phyloP scores from a whole-genome alignment of 2,888 invertebrate species.

The Priocnemis perturbator region DNA sequence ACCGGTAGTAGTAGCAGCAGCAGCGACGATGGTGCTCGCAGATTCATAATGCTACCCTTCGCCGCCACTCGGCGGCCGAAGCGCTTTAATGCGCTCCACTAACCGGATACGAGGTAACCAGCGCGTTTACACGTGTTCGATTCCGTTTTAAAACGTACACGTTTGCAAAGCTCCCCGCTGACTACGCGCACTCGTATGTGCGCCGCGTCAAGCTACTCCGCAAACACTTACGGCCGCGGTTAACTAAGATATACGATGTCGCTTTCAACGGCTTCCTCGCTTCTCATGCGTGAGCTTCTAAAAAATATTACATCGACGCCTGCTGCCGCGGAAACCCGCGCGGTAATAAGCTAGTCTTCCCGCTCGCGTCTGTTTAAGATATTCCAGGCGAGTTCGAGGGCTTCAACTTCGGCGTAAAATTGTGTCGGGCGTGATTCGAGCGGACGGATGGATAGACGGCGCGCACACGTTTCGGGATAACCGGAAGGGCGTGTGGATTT shows the following conservation, averaged over 20 bases:
- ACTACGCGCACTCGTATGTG: background rate
- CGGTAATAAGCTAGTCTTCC: no score
- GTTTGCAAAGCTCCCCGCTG: background rate
- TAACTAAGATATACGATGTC: conserved; percentile 31
- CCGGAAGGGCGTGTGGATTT: no score
- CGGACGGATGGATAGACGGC: no score
- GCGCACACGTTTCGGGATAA: no score
- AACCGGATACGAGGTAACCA: conserved; percentile 45
- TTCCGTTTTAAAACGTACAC: conserved; percentile 41
- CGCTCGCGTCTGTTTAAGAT: no score
- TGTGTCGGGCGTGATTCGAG: no score
- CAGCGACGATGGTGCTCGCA: conserved; percentile 29
- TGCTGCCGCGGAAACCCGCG: background rate
- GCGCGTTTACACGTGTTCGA: conserved; percentile 49
- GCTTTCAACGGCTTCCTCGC: conserved; percentile 32
- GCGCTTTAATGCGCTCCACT: conserved; percentile 45
- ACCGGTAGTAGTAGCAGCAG: conserved; percentile 5
- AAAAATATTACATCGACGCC: conserved; percentile 3
- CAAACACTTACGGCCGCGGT: conserved; percentile 10
- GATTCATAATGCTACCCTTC: conserved; percentile 37
- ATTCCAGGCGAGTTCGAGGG: no score
- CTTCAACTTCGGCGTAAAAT: no score
- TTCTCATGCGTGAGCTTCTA: conserved; percentile 6
- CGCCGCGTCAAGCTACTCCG: background rate
- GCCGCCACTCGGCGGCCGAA: conserved; percentile 25